Evolutionary conservation across 1,140 invertebrate species (phyloP).

Genomic region (Bombus cullumanus): DNA sequence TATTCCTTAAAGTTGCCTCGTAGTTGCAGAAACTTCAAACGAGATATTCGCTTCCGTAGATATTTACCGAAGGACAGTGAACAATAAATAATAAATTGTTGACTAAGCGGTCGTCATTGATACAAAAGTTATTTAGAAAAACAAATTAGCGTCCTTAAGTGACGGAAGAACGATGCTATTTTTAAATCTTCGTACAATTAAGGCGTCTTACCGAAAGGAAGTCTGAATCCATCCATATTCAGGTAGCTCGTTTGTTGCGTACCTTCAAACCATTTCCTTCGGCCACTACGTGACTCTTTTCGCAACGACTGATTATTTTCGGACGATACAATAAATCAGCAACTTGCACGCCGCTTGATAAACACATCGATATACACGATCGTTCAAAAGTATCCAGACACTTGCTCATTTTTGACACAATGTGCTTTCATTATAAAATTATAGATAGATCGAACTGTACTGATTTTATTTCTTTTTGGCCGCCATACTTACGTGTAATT

Average conservation of each 20-base stretch:
- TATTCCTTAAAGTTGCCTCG: background rate
- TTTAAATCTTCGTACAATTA: slow-evolving; percentile 63
- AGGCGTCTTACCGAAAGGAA: slow-evolving; percentile 59
- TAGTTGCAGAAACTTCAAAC: background rate
- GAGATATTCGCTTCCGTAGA: background rate
- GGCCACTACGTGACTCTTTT: slow-evolving; percentile 59
- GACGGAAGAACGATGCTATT: slow-evolving; percentile 54
- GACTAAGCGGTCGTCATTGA: too few species aligned
- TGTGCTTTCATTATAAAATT: background rate
- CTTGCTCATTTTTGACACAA: background rate
- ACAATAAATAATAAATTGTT: background rate
- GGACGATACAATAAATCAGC: slow-evolving; percentile 38
- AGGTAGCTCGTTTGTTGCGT: slow-evolving; percentile 59
- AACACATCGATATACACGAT: background rate
- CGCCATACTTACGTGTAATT: background rate
- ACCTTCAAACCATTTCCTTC: slow-evolving; percentile 59
- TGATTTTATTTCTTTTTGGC: background rate
- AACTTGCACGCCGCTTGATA: background rate
- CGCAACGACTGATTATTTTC: slow-evolving; percentile 45
- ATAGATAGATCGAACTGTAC: background rate
- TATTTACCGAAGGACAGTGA: background rate
- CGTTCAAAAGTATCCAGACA: background rate
- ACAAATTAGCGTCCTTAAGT: slow-evolving; percentile 41
- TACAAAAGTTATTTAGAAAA: slow-evolving; percentile 6
- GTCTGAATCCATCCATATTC: slow-evolving; percentile 64